phyloP scores from a whole-genome alignment of 2,113 vertebrate species.

The Chaenogobius annularis region DNA sequence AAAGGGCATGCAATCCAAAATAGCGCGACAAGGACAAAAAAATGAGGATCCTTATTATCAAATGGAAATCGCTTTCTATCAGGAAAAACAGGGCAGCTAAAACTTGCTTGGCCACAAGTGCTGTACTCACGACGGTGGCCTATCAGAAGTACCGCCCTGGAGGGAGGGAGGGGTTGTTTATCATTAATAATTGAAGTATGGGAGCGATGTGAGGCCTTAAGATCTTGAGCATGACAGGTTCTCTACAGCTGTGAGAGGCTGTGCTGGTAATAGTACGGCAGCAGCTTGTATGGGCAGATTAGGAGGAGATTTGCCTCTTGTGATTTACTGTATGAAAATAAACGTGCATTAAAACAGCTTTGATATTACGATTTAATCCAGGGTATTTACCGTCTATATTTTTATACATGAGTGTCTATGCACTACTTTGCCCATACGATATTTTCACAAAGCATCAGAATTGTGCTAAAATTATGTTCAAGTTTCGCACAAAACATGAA shows the following conservation, averaged over 20 bases:
- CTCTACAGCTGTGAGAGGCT: conserved; percentile 44
- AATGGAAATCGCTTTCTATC: not conserved
- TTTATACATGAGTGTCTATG: not conserved
- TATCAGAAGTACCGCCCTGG: not conserved
- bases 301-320: conserved; percentile 52
- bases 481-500: too few species aligned
- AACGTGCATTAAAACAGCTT: conserved; percentile 45
- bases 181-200: conserved; percentile 15
- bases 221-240: conserved; percentile 12
- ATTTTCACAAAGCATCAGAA: too few species aligned
- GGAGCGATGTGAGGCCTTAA: conserved; percentile 33
- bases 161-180: conserved; percentile 26
- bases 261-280: conserved; percentile 43
- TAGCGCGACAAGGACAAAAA: too few species aligned
- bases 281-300: conserved; percentile 50
- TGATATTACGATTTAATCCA: conserved; percentile 42
- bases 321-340: conserved; percentile 37
- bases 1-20: too few species aligned
- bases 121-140: conserved; percentile 18
- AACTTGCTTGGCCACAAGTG: conserved; percentile 11
- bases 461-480: too few species aligned
- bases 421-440: not conserved
- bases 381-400: not conserved
- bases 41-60: too few species aligned
- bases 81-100: conserved; percentile 11